Conservation (phyloP, 2,888 invertebrate species). For the Litoditis marina region DNA sequence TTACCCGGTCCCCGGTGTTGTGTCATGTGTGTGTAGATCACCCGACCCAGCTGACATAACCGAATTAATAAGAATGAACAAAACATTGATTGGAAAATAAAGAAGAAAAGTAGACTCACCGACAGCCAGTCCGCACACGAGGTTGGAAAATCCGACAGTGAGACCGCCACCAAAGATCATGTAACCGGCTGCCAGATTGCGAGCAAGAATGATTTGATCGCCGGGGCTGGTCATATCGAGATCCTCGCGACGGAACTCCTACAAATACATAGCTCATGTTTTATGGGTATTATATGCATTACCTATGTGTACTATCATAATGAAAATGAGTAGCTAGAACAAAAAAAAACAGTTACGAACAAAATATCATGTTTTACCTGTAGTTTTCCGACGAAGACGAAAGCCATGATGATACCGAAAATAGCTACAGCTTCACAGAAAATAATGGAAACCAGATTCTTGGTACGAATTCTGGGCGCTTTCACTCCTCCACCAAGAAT, state of each 20-base stretch:
- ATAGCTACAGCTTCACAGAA: constrained; percentile 99
- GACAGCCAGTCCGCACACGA: constrained; percentile 92
- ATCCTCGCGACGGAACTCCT: constrained; percentile 49
- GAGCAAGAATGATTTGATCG: constrained; percentile 38
- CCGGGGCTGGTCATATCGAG: constrained; percentile 20
- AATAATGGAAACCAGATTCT: constrained; percentile 97
- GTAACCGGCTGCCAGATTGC: constrained; percentile 71
- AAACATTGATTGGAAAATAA: too few relatives aligned
- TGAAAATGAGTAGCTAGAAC: too few relatives aligned
- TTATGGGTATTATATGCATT: neutral
- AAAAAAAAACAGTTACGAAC: neutral
- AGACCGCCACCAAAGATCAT: constrained; percentile 93
- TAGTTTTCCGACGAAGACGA: constrained; percentile 72
- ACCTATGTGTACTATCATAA: too few relatives aligned
- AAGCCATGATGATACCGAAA: constrained; percentile 96
- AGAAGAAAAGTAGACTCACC: constrained; percentile 28
- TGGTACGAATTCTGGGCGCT: constrained; percentile 96
- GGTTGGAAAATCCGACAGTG: constrained; percentile 88
- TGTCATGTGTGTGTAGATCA: too few relatives aligned
- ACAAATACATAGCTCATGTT: too few relatives aligned
- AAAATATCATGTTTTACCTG: constrained; percentile 28
- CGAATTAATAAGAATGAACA: too few relatives aligned
- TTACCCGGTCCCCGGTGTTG: too few relatives aligned
- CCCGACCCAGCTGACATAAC: too few relatives aligned
- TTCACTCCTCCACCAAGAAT: constrained; percentile 97